Evolutionary conservation across 2,113 vertebrate genomes (phyloP).

Genomic region (Phalacrocorax aristotelis): DNA sequence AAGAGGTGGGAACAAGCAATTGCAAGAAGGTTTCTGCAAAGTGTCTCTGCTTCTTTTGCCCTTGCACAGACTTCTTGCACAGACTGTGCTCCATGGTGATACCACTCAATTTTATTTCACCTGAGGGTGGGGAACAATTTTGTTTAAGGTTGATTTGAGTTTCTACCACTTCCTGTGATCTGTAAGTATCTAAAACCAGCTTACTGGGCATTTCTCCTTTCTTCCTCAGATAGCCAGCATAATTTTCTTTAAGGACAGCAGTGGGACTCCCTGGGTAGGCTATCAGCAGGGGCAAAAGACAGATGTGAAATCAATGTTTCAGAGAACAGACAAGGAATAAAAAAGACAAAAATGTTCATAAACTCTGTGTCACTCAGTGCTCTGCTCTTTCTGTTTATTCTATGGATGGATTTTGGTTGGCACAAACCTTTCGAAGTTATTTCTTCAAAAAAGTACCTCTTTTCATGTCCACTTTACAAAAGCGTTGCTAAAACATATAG

Average conservation of each 20-base stretch:
- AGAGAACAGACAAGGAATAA: neutral
- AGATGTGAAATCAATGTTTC: neutral
- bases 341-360: neutral
- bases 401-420: neutral
- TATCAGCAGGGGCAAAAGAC: neutral
- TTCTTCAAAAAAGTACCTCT: neutral
- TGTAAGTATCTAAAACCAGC: no score
- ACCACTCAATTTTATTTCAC: neutral
- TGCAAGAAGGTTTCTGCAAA: neutral
- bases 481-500: fast-evolving
- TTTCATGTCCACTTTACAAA: neutral
- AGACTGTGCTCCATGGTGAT: neutral
- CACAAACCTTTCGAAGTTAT: neutral
- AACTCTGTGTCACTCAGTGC: neutral
- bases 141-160: no score
- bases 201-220: neutral
- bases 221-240: neutral
- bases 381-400: neutral
- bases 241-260: neutral
- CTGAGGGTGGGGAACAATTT: neutral
- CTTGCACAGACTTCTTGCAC: neutral
- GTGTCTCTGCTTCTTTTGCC: neutral
- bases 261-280: no score
- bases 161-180: no score
- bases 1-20: neutral